Conservation (phyloP, 2,797 vertebrate species). For the Pseudocheirus occidentalis region DNA sequence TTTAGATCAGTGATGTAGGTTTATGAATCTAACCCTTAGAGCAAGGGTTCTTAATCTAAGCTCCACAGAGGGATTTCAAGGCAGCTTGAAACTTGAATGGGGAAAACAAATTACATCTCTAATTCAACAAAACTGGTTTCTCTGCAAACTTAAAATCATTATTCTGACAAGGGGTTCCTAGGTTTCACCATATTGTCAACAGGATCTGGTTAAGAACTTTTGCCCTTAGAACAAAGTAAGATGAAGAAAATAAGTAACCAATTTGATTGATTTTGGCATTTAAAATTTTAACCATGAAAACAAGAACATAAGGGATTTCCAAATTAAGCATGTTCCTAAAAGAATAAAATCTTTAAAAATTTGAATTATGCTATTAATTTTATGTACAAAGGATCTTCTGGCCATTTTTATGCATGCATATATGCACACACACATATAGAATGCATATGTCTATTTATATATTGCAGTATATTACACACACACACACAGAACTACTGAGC, state of each 20-base stretch:
- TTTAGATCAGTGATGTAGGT: neutral
- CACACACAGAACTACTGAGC: neutral
- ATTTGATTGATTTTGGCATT: conserved; percentile 23
- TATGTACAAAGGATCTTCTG: neutral
- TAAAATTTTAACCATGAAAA: conserved; percentile 20
- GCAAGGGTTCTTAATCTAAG: neutral
- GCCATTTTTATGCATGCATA: conserved; percentile 1
- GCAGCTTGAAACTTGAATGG: neutral
- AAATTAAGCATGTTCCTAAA: neutral
- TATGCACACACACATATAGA: conserved; percentile 14
- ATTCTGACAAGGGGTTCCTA: neutral
- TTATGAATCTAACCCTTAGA: neutral
- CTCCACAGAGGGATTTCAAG: neutral
- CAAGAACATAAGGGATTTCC: conserved; percentile 24
- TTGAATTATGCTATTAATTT: conserved; percentile 9
- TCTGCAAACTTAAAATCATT: neutral
- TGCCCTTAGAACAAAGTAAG: conserved; percentile 23
- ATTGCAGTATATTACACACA: neutral
- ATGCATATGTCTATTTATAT: neutral
- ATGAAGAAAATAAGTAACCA: neutral
- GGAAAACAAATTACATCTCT: neutral
- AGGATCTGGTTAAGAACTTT: neutral
- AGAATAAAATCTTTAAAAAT: neutral
- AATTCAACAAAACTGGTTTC: neutral
- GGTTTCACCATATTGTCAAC: neutral